These are phyloP conservation scores for Noctilio leporinus DNA, from an alignment of 2,113 vertebrate genomes.

Conservation along the genomic window DNA sequence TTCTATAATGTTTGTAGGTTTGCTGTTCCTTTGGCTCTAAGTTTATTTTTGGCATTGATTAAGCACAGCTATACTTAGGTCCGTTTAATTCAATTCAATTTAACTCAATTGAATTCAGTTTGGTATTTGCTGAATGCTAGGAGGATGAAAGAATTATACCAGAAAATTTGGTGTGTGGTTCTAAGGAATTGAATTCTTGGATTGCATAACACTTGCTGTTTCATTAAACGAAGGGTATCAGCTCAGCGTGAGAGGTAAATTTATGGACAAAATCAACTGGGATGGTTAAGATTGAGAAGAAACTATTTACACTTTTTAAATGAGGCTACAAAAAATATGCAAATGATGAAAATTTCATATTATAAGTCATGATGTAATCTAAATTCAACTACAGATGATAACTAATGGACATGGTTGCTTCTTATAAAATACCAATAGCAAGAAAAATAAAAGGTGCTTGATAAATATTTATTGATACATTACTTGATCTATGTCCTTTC, in stretches of 20 bases:
- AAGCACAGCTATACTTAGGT: neutral
- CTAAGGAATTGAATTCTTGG: neutral
- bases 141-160: neutral
- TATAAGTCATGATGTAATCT: neutral
- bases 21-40: neutral
- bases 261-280: neutral
- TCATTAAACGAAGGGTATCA: neutral
- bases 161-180: neutral
- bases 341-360: neutral
- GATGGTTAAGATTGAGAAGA: neutral
- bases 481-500: neutral
- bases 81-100: neutral
- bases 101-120: neutral
- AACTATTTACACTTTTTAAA: neutral
- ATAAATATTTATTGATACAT: neutral
- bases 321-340: neutral
- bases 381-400: neutral
- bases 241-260: neutral
- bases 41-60: conserved; percentile 5
- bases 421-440: neutral
- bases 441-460: neutral
- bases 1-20: neutral
- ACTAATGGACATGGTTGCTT: neutral
- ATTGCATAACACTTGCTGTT: neutral
- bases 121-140: neutral